Evolutionary conservation across 2,113 vertebrate species (phyloP).

Genomic region (rat (Rattus norvegicus)): GRCr8 NC_086036.1:14300501-14301000

Average conservation of each 20-base stretch:
- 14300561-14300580: neutral
- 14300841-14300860: neutral
- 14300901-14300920: neutral
- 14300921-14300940: neutral
- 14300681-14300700: too few relatives aligned
- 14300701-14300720: too few relatives aligned
- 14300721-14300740: neutral
- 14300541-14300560: neutral
- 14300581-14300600: neutral
- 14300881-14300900: neutral
- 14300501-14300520: neutral
- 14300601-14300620: neutral
- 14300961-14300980: neutral
- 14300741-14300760: neutral
- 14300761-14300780: neutral
- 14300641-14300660: too few relatives aligned
- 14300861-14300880: neutral
- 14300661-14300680: too few relatives aligned
- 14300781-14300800: neutral
- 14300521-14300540: neutral
- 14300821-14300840: neutral
- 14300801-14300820: neutral
- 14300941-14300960: neutral
- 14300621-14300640: neutral
- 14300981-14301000: neutral